Conservation (phyloP, 2,113 vertebrate species). For the Nycticryphes semicollaris region DNA sequence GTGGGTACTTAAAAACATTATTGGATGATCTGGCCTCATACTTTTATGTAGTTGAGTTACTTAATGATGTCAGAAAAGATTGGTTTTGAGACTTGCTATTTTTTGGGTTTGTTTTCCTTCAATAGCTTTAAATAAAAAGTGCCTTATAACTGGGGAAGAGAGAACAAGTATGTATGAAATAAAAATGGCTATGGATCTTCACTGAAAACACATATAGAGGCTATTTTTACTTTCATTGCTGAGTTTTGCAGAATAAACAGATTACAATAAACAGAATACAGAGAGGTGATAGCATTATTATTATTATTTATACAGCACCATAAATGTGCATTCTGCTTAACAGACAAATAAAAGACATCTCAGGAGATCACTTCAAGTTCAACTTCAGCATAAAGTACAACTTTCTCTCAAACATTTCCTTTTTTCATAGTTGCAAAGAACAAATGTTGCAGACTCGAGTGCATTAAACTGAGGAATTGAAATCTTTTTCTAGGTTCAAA, state of each 20-base stretch:
- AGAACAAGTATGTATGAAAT: not conserved
- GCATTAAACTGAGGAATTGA: not conserved
- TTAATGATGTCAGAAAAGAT: not conserved
- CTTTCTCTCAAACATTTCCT: not conserved
- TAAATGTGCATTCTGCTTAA: conserved; percentile 62
- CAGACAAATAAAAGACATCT: conserved; percentile 59
- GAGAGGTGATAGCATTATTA: conserved; percentile 44
- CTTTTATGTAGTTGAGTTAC: not conserved
- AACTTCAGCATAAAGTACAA: conserved; percentile 5
- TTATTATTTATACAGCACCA: conserved; percentile 52
- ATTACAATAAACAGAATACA: conserved; percentile 55
- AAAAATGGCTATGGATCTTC: conserved; percentile 20
- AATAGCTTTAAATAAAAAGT: conserved; percentile 3
- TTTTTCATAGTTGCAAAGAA: not conserved
- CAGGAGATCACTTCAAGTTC: conserved; percentile 52
- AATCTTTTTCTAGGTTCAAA: not conserved
- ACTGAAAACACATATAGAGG: not conserved
- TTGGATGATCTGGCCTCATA: not conserved
- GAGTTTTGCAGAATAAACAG: conserved; percentile 61
- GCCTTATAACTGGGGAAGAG: not conserved
- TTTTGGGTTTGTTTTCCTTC: not conserved
- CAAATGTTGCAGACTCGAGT: not conserved
- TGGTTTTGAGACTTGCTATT: not conserved
- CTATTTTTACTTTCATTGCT: conserved; percentile 49
- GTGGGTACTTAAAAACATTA: not conserved